Base-by-base conservation (phyloP, 53 echinoderm and acorn worm genomes). In the Paracentrotus lividus region DNA sequence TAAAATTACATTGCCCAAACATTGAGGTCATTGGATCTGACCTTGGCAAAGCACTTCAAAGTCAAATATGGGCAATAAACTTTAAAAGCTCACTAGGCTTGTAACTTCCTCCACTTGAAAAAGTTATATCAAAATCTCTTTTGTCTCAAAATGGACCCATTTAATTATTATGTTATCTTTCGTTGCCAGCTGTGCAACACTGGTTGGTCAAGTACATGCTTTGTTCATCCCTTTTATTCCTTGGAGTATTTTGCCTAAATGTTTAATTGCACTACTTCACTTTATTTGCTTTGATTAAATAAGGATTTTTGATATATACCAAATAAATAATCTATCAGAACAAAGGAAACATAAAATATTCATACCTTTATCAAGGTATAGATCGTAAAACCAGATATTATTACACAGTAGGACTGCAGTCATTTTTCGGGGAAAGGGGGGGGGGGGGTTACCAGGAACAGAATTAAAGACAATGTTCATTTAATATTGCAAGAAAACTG, bases 21-120 rank as follows among this genome's bases (percentile, higher is more conserved):
- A 69, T 78, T 45, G n/a, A 0, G 14, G 69, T 38, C 69, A 78
- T 26, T 24, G 24, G 23, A 45, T 18, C 78, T n/a, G 78, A 78
- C 78, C 78, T 78, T 78, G 45, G 45, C 42, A 20, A n/a, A n/a
- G n/a, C n/a, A 31, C 31, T 38, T 38, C 78, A 78, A 44, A 44
- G 45, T 78, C 78, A 78, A 78, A 78, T 78, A 78, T 45, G 78
- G 78, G 78, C 78, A 78, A 78, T 78, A 78, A 78, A 78, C 45
- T 78, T 78, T 78, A 45, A 78, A 24, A 45, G n/a, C 78, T 78
- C 36, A 68, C 69, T 8, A 8, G 5, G 42, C 45, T n/a, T 45
- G n/a, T 2, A 24, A 78, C 78, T 78, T 78, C 78, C 78, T 78
- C 78, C 45, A 24, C 78, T 78, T 78, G 78, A 8, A 78, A 78